Conservation (phyloP, 1,140 invertebrate species). For the Papilio polytes region DNA sequence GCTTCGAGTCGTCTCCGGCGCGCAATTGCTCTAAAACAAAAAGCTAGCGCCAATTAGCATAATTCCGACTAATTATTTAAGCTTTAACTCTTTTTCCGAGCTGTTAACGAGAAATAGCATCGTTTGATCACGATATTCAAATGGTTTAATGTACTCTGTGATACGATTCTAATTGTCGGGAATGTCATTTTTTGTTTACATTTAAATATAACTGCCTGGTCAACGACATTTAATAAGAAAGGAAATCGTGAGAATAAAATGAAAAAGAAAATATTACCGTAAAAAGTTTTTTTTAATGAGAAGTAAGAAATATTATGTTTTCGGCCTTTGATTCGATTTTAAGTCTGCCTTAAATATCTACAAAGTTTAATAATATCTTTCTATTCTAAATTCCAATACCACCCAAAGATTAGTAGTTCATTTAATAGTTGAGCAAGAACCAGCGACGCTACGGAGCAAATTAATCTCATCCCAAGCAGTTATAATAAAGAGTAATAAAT, state of each 20-base stretch:
- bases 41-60: conserved; percentile 39
- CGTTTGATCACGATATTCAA: conserved; percentile 34
- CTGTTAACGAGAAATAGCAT: conserved; percentile 24
- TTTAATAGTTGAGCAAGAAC: not conserved
- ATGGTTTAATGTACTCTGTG: conserved; percentile 18
- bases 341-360: not conserved
- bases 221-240: not conserved
- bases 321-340: too few relatives aligned
- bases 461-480: conserved; percentile 36
- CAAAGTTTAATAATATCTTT: not conserved
- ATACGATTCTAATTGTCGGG: conserved; percentile 3
- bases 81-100: conserved; percentile 28
- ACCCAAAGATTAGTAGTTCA: not conserved
- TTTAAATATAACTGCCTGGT: not conserved
- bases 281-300: too few relatives aligned
- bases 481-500: conserved; percentile 42
- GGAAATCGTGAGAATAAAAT: too few relatives aligned
- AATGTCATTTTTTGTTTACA: conserved; percentile 3
- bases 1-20: conserved; percentile 28
- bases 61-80: conserved; percentile 37
- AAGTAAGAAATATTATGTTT: too few relatives aligned
- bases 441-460: not conserved
- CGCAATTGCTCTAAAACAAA: conserved; percentile 39
- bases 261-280: too few relatives aligned
- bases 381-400: not conserved